phyloP scores from a whole-genome alignment of 2,797 vertebrate genomes.

The Mormyrus proboscirostris region DNA sequence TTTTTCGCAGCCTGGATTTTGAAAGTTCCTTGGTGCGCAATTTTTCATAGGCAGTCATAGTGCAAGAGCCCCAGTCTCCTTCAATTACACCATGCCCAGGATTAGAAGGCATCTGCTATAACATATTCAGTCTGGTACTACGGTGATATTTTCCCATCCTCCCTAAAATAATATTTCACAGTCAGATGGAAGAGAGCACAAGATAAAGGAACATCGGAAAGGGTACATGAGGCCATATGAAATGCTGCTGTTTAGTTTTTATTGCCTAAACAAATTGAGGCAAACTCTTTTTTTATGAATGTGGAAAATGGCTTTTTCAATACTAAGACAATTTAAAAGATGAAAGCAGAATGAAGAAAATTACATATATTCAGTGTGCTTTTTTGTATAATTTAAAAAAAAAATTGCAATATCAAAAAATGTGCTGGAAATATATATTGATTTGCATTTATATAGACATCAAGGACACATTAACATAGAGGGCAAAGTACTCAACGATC shows the following conservation, averaged over 20 bases:
- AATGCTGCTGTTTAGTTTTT: slow-evolving; percentile 14
- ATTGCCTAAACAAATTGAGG: slow-evolving; percentile 30
- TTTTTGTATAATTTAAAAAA: slow-evolving; percentile 51
- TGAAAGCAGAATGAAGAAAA: slow-evolving; percentile 40
- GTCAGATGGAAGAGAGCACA: not conserved
- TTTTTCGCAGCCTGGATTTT: not conserved
- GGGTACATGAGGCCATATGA: not conserved
- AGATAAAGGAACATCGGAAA: slow-evolving; percentile 10
- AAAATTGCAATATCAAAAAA: slow-evolving; percentile 50
- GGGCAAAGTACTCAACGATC: slow-evolving; percentile 59
- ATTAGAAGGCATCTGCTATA: slow-evolving; percentile 59
- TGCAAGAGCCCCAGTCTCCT: slow-evolving; percentile 49
- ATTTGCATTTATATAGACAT: slow-evolving; percentile 66
- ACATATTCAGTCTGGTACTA: slow-evolving; percentile 61
- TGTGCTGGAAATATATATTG: slow-evolving; percentile 47
- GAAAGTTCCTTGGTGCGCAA: slow-evolving; percentile 33
- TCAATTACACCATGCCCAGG: slow-evolving; percentile 59
- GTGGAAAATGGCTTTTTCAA: slow-evolving; percentile 48
- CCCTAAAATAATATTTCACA: slow-evolving; percentile 21
- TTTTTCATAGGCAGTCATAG: slow-evolving; percentile 38
- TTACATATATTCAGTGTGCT: slow-evolving; percentile 48
- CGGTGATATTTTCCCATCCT: slow-evolving; percentile 48
- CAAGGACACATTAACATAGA: slow-evolving; percentile 66
- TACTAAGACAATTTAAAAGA: slow-evolving; percentile 46
- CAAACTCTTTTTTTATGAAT: slow-evolving; percentile 37